Evolutionary conservation across 2,113 vertebrate species (phyloP), one percentile per base, ranked within the genome.

Genomic region (Lagenorhynchus albirostris): DNA sequence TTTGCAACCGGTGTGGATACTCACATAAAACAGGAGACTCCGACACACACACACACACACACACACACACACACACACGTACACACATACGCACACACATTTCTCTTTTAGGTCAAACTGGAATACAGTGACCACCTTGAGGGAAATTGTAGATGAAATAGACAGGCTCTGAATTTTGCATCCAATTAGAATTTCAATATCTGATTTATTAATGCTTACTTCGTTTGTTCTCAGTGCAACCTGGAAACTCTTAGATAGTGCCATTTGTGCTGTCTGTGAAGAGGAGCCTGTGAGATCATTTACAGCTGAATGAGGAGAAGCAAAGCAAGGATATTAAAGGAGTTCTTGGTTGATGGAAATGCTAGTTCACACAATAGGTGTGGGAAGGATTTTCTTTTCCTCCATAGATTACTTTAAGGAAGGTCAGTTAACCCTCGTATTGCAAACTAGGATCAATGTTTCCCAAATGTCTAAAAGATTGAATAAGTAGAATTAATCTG

Each of bases 231-330:
- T 74, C n/a, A 76, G 14, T 15, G 74, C 44, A 80, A 73, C 20
- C 71, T 80, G 68, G 71, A 83, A 91, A 77, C 55, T 60, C 68
- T 86, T 53, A 67, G 26, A 62, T 25, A 82, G n/a, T 60, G 20
- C 26, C 38, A 53, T 79, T 89, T 88, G 11, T 80, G 84, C 88
- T 82, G 65, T 36, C 31, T 89, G 4, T 83, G 63, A 36, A 70
- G 18, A 84, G 21, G 5, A 92, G 20, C 67, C n/a, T 6, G 23
- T 47, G 85, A 73, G 44, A 60, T 36, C 70, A 83, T 76, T 87
- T 83, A 88, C 31, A 92, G 36, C 44, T 90, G 87, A 94, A 21
- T n/a, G 38, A 95, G 70, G 47, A 94, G 41, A 96, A 70, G 41
- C 65, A 62, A 79, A 83, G 14, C 53, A 31, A 88, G 36, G 38